These are phyloP conservation scores for Otus sunia DNA, from an alignment of 2,113 vertebrate genomes.

Conservation along the genomic window DNA sequence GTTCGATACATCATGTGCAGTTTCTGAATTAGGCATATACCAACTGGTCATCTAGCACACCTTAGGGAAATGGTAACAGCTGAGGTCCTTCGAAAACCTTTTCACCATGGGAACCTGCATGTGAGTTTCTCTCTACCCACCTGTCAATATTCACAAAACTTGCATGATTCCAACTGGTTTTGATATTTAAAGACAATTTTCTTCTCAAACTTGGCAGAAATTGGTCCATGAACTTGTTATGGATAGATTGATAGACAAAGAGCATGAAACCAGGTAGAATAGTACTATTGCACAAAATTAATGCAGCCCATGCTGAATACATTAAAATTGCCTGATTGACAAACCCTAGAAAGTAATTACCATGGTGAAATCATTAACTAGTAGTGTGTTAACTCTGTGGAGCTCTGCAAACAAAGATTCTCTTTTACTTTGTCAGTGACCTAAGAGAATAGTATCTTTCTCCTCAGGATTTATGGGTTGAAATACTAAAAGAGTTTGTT, in stretches of 20 bases:
- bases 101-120: neutral
- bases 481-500: slow-evolving; percentile 33
- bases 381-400: neutral
- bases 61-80: neutral
- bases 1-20: neutral
- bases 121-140: neutral
- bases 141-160: neutral
- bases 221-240: neutral
- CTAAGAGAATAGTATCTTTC: slow-evolving; percentile 23
- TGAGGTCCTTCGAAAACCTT: neutral
- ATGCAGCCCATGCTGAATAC: neutral
- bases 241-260: neutral
- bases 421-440: slow-evolving; percentile 5
- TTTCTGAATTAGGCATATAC: neutral
- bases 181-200: neutral
- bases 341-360: slow-evolving; percentile 24
- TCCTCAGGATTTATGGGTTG: neutral
- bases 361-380: neutral
- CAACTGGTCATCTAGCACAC: neutral
- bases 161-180: neutral
- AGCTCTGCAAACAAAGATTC: slow-evolving; percentile 49
- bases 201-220: neutral
- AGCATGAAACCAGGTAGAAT: neutral
- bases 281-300: neutral
- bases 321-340: neutral